Evolutionary conservation across 92 coral and sea anemone genomes (phyloP).

Genomic region (Epizoanthus ramosus): DNA sequence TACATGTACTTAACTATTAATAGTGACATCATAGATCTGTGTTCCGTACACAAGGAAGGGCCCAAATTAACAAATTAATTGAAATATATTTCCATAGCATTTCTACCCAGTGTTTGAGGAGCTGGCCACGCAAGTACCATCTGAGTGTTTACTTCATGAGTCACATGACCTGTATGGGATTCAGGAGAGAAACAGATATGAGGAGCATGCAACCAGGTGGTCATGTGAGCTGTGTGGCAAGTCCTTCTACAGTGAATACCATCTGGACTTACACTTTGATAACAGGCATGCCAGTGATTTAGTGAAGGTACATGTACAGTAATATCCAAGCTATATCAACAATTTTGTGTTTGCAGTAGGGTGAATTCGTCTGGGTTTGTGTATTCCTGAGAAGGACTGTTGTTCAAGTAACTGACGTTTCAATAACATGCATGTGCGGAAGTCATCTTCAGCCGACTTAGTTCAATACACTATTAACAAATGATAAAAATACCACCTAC

Average conservation of each 20-base stretch:
- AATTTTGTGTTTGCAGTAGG: no score
- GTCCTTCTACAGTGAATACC: constrained; percentile 74
- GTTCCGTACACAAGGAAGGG: no score
- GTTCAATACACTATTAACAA: no score
- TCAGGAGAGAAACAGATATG: constrained; percentile 76
- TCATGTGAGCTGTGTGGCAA: constrained; percentile 89
- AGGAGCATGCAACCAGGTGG: constrained; percentile 87
- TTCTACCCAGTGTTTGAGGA: constrained; percentile 70
- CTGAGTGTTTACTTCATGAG: constrained; percentile 67
- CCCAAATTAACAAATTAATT: not conserved
- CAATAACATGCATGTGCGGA: no score
- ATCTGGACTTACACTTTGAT: constrained; percentile 83
- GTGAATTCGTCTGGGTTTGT: no score
- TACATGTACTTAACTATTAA: no score
- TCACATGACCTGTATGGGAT: constrained; percentile 70
- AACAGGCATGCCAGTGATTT: constrained; percentile 80
- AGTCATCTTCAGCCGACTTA: no score
- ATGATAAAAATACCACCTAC: no score
- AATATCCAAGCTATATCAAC: no score
- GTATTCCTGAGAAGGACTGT: no score
- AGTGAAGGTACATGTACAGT: constrained; percentile 72
- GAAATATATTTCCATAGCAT: constrained; percentile 51
- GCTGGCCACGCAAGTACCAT: constrained; percentile 43
- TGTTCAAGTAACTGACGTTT: no score
- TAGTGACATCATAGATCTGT: no score